Evolutionary conservation across 2,888 invertebrate species (phyloP).

Genomic region (Agriotes lineatus): DNA sequence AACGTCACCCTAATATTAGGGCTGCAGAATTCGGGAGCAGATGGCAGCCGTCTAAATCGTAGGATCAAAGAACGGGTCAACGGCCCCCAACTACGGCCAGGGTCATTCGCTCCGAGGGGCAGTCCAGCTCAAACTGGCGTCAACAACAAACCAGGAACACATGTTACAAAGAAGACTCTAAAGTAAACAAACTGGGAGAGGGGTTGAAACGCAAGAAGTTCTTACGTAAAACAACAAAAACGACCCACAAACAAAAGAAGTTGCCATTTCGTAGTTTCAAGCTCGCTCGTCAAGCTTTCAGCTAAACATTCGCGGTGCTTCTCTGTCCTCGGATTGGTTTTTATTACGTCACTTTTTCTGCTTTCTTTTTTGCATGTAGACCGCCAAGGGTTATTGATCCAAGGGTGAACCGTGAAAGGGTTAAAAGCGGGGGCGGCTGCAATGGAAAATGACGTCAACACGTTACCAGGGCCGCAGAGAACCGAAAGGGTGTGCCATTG

Average conservation of each 20-base stretch:
- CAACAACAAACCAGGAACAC: conserved; percentile 51
- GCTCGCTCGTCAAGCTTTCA: background rate
- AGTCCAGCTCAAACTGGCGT: conserved; percentile 48
- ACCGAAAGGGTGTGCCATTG: background rate
- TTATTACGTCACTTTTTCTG: no score
- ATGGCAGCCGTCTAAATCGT: background rate
- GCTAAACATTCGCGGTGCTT: background rate
- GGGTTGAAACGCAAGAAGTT: background rate
- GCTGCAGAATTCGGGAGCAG: conserved; percentile 20
- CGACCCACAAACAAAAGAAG: background rate
- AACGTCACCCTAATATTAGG: conserved; percentile 35
- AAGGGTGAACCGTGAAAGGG: conserved; percentile 28
- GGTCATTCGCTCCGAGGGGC: conserved; percentile 42
- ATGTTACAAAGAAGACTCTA: conserved; percentile 34
- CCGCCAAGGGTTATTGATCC: background rate
- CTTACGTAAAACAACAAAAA: background rate
- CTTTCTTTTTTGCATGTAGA: background rate
- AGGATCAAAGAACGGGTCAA: conserved; percentile 30
- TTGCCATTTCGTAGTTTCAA: background rate
- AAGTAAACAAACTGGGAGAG: conserved; percentile 39
- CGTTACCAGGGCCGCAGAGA: conserved; percentile 64
- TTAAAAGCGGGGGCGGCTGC: conserved; percentile 42
- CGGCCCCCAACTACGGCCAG: conserved; percentile 20
- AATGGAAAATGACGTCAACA: conserved; percentile 69
- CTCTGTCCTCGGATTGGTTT: no score